phyloP scores from a whole-genome alignment of 2,797 vertebrate genomes.

The Cynopterus sphinx region DNA sequence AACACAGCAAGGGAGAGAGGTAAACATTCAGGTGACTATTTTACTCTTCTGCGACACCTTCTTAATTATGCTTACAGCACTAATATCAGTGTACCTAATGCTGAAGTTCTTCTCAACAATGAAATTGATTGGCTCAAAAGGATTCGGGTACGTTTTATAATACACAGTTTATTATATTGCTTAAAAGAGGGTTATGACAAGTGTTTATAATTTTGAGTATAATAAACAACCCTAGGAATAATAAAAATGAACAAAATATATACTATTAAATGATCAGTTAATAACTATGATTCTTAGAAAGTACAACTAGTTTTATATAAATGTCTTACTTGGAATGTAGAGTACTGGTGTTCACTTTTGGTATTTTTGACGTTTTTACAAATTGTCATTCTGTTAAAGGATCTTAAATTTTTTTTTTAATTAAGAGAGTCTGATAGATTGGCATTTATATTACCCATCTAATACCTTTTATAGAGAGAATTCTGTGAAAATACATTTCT shows the following conservation, averaged over 20 bases:
- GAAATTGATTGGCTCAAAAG: conserved; percentile 98
- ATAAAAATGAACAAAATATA: neutral
- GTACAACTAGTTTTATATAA: neutral
- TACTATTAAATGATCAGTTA: neutral
- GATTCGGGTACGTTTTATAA: conserved; percentile 90
- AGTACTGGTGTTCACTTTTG: neutral
- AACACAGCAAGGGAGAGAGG: conserved; percentile 96
- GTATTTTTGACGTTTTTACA: neutral
- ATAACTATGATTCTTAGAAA: neutral
- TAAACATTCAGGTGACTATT: conserved; percentile 96
- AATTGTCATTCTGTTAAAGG: neutral
- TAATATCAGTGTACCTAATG: conserved; percentile 97
- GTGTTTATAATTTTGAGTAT: neutral
- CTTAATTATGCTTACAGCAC: conserved; percentile 97
- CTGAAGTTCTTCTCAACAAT: conserved; percentile 97
- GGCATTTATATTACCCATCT: neutral
- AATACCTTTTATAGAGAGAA: neutral
- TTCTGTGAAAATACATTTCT: neutral
- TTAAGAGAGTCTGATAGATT: neutral
- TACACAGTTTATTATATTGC: neutral
- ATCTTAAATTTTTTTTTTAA: neutral
- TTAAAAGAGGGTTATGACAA: neutral
- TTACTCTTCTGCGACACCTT: conserved; percentile 94
- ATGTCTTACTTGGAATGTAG: neutral
- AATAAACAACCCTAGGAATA: neutral